These are phyloP conservation scores for Lordiphosa andalusiaca DNA, from an alignment of 2,888 invertebrate genomes.

Conservation along the genomic window DNA sequence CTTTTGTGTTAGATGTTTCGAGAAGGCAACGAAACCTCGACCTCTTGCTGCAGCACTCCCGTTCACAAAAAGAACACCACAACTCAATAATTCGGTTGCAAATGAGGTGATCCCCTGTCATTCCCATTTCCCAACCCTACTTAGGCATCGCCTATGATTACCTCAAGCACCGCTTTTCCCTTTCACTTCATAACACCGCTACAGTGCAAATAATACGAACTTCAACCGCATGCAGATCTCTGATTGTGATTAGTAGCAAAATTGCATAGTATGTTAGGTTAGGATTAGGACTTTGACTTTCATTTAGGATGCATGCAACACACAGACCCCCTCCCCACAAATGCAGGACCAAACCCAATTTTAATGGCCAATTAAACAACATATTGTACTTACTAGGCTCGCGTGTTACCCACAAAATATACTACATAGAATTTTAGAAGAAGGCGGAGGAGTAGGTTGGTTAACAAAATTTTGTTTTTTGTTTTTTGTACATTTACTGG, in stretches of 20 bases:
- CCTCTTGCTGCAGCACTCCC: too few species aligned
- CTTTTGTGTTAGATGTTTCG: too few species aligned
- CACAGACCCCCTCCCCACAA: conserved; percentile 10
- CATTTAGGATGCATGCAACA: conserved; percentile 36
- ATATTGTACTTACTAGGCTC: conserved; percentile 40
- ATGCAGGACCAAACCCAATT: conserved; percentile 8
- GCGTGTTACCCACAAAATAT: conserved; percentile 37
- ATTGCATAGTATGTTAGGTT: conserved; percentile 5
- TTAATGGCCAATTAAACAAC: conserved; percentile 31
- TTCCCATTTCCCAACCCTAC: too few species aligned
- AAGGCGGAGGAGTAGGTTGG: conserved; percentile 9
- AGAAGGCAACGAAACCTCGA: too few species aligned
- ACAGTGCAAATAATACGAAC: too few species aligned
- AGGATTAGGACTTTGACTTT: too few species aligned
- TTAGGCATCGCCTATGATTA: too few species aligned
- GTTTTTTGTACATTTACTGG: conserved; percentile 14
- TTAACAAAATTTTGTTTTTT: conserved; percentile 8
- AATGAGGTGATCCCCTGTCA: too few species aligned
- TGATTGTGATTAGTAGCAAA: conserved; percentile 19
- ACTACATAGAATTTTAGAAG: conserved; percentile 26
- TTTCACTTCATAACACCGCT: too few species aligned
- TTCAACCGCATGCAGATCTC: background rate
- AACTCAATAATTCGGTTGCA: too few species aligned
- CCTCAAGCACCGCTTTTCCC: too few species aligned
- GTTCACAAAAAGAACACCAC: too few species aligned